Evolutionary conservation across 2,113 vertebrate genomes (phyloP).

Genomic region (Psettodes erumei): DNA sequence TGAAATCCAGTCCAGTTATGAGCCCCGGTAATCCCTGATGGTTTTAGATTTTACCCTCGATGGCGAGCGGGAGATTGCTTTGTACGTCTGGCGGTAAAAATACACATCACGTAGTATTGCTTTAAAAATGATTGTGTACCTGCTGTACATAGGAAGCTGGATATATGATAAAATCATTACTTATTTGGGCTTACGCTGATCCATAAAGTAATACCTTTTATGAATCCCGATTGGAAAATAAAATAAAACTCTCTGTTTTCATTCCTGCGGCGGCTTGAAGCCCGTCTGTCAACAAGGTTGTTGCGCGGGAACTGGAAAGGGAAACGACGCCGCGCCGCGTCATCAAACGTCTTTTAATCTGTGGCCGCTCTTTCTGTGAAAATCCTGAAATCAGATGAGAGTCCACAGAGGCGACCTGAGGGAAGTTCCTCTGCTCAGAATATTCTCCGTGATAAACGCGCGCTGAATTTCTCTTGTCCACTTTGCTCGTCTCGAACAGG

Average conservation of each 20-base stretch:
- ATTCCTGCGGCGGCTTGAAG: too few species aligned
- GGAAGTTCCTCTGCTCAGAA: too few species aligned
- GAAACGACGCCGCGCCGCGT: too few species aligned
- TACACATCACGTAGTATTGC: conserved; percentile 37
- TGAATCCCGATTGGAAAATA: too few species aligned
- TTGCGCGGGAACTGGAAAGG: too few species aligned
- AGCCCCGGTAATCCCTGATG: conserved; percentile 36
- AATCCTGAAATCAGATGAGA: too few species aligned
- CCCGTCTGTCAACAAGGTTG: too few species aligned
- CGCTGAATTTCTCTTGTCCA: neutral
- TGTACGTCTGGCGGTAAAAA: conserved; percentile 24
- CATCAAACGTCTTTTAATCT: too few species aligned
- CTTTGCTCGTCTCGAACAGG: conserved; percentile 1
- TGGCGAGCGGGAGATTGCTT: neutral
- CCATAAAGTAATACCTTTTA: conserved; percentile 45
- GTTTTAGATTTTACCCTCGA: conserved; percentile 38
- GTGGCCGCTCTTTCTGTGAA: too few species aligned
- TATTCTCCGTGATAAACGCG: too few species aligned
- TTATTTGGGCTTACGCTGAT: conserved; percentile 26
- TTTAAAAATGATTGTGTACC: conserved; percentile 9
- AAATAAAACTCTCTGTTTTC: too few species aligned
- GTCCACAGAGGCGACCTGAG: too few species aligned
- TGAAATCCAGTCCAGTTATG: conserved; percentile 40
- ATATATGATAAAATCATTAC: conserved; percentile 41
- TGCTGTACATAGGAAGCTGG: neutral